These are phyloP conservation scores for Platygyra sinensis DNA, from an alignment of 64 coral and sea anemone species.

Conservation along the genomic window DNA sequence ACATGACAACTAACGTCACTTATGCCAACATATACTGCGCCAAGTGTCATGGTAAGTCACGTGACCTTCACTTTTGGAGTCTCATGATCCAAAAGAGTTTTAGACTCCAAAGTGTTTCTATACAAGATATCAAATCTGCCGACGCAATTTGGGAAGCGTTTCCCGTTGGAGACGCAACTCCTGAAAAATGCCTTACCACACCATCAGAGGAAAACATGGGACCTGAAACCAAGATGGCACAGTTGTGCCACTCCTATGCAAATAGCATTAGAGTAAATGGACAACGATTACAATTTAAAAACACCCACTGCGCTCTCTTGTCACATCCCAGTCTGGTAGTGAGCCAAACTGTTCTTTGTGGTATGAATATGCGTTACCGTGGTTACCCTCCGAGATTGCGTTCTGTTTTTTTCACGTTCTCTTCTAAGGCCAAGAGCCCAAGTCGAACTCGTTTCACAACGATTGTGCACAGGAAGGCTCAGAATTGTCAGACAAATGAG, in stretches of 20 bases:
- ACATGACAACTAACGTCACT: background rate
- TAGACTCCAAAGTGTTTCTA: background rate
- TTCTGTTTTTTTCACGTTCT: background rate
- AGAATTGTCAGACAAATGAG: background rate
- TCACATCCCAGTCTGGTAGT: too few species aligned
- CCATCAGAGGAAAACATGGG: background rate
- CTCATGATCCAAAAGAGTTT: background rate
- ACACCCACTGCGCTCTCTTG: background rate
- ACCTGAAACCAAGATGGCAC: background rate
- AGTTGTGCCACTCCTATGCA: background rate
- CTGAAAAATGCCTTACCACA: background rate
- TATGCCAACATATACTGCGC: constrained; percentile 26
- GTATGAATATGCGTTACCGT: background rate
- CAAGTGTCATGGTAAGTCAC: background rate
- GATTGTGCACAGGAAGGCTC: background rate
- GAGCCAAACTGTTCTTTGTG: background rate
- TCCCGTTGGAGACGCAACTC: background rate
- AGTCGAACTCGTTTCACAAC: too few species aligned
- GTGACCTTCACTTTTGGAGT: constrained; percentile 10
- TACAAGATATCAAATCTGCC: background rate
- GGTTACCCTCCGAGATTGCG: background rate
- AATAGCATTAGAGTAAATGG: background rate
- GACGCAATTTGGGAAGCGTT: background rate
- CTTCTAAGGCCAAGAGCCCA: background rate
- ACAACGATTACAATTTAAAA: background rate